A percentile compares a stretch with the other conserved stretches of the same genome.
Conservation (phyloP, 1,140 invertebrate species). For the Drosophila equinoxialis region DNA sequence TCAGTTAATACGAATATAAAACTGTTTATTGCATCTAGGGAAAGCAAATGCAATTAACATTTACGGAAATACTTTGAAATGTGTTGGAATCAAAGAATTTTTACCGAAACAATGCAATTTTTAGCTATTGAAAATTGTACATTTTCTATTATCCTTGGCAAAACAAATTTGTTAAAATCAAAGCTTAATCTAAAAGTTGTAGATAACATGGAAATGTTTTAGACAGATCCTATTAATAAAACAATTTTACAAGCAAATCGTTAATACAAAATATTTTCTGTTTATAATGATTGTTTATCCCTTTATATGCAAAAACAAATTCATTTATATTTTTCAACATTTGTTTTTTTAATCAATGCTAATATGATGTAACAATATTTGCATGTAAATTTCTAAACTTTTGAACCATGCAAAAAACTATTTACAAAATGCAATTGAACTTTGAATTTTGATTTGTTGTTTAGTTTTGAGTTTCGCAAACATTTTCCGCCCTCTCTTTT, state of each 20-base stretch:
- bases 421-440: neutral
- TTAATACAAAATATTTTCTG: too few relatives aligned
- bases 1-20: neutral
- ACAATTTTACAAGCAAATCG: too few relatives aligned
- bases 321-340: too few relatives aligned
- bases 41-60: neutral
- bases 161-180: too few relatives aligned
- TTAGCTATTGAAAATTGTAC: too few relatives aligned
- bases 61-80: neutral
- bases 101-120: too few relatives aligned
- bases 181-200: too few relatives aligned
- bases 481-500: neutral
- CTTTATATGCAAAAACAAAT: too few relatives aligned
- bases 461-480: conserved; percentile 11
- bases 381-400: neutral
- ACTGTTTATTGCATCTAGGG: neutral
- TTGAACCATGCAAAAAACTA: neutral
- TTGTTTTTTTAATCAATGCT: neutral
- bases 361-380: neutral
- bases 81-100: neutral
- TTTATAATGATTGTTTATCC: too few relatives aligned
- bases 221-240: too few relatives aligned
- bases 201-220: too few relatives aligned
- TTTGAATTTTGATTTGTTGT: neutral
- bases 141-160: too few relatives aligned